Evolutionary conservation across 2,113 vertebrate genomes (phyloP), one percentile per base, ranked within the genome.

Genomic region (Corythaixoides concolor): DNA sequence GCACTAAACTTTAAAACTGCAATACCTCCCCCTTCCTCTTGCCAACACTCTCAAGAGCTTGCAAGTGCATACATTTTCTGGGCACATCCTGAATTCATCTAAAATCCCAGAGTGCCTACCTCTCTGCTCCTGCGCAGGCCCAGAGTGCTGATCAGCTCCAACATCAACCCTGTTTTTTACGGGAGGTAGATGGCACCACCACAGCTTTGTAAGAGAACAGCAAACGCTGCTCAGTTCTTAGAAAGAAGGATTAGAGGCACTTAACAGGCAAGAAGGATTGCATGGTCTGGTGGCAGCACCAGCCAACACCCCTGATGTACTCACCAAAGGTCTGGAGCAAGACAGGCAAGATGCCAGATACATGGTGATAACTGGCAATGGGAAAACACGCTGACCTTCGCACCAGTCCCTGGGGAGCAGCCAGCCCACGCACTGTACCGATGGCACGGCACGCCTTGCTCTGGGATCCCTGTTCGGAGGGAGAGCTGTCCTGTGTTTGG

Each of bases 121-220:
- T 12, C 39, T 33, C 18, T 6, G 80, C 37, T 96, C 35, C 73
- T 11, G 19, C 8, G 64, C 14, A 4, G 5, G 21, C 39, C 56
- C 20, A 19, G 72, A 63, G 45, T 11, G 41, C 11, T 0, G 0
- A 30, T 7, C 0, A 0, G 28, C 39, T 85, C 35, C 6, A 47
- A 24, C 24, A 81, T 21, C 50, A 43, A 14, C 4, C 2, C 17
- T 20, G 11, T 47, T 73, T 53, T 39, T 53, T 39, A 80, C 2
- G 41, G 19, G 30, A 92, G 50, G 33, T 15, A 62, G 32, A 26
- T 30, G 32, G 76, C 59, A 93, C 66, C 22, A 67, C 50, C 26
- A 8, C 9, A 50, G 50, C 75, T 85, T 49, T 37, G 16, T 63
- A 10, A 32, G 12, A 67, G 60, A 37, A 78, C 68, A 74, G 47